Evolutionary conservation across 2,113 vertebrate genomes (phyloP), one percentile per base, ranked within the genome.

Genomic region (Neofelis nebulosa): DNA sequence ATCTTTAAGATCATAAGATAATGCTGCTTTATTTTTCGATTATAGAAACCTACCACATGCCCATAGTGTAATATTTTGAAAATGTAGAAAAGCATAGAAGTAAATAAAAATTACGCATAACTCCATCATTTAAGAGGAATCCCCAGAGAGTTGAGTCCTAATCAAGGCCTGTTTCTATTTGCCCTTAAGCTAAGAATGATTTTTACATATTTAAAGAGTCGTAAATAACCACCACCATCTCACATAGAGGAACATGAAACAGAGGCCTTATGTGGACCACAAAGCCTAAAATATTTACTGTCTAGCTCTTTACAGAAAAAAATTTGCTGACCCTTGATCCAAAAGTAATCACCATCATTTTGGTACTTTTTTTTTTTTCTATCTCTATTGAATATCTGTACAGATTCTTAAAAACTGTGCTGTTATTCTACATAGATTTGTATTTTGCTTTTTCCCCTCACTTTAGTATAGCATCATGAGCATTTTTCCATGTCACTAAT

Each of bases 241-340:
- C 71, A 71, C 14, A 86, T 1, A 85, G 11, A 68, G 3, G 4
- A 41, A 57, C 23, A 55, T 41, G 25, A 5, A 65, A 4, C n/a
- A 21, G 27, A 94, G 21, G 27, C 2, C 21, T 73, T 50, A 29
- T 6, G 31, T 55, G n/a, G 50, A 3, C 4, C 50, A 83, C 12
- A 68, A 80, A 88, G 18, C 21, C 48, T 81, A 65, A 93, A 92
- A 76, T 95, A 82, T 89, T 71, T 92, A 18, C 66, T 52, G n/a
- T 66, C 4, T 69, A 36, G 38, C 4, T 2, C 66, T 81, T 89
- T 81, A 31, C 10, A 95, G 18, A 89, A 71, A 63, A 66, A 36
- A 36, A 45, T 74, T 61, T 87, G 38, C 13, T n/a, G 7, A 89
- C 1, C 14, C 15, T 83, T 86, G 57, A 74, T 80, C 31, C 33